Evolutionary conservation across 2,888 invertebrate genomes (phyloP).

Genomic region (Phrixothrix hirtus): DNA sequence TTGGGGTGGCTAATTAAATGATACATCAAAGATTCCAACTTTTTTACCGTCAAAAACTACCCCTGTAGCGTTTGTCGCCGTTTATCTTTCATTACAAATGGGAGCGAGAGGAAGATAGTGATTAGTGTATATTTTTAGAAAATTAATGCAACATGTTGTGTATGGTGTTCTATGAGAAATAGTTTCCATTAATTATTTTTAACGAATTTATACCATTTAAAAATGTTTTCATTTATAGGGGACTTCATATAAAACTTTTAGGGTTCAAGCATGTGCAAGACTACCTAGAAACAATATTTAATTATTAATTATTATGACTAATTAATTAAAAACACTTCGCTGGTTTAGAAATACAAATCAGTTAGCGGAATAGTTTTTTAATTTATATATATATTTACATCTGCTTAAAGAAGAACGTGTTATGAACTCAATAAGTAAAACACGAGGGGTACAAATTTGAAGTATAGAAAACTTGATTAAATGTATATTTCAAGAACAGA

Average conservation of each 20-base stretch:
- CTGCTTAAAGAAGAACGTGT: no score
- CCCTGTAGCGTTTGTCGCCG: conserved; percentile 21
- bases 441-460: no score
- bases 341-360: no score
- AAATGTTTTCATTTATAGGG: conserved; percentile 25
- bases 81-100: conserved; percentile 8
- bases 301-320: no score
- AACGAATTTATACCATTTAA: conserved; percentile 37
- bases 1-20: conserved; percentile 48
- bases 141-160: conserved; percentile 34
- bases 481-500: no score
- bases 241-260: background rate
- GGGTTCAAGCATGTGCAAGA: background rate
- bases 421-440: no score
- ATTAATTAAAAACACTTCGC: no score
- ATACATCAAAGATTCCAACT: conserved; percentile 42
- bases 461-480: no score
- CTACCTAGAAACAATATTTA: no score
- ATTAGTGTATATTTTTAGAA: conserved; percentile 18
- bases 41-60: conserved; percentile 19
- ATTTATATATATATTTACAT: no score
- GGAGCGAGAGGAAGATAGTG: conserved; percentile 6
- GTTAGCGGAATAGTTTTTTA: no score
- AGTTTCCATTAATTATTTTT: conserved; percentile 40
- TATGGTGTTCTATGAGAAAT: conserved; percentile 38